These are phyloP conservation scores for Toxostoma redivivum DNA, from an alignment of 2,113 vertebrate genomes.

Conservation along the genomic window DNA sequence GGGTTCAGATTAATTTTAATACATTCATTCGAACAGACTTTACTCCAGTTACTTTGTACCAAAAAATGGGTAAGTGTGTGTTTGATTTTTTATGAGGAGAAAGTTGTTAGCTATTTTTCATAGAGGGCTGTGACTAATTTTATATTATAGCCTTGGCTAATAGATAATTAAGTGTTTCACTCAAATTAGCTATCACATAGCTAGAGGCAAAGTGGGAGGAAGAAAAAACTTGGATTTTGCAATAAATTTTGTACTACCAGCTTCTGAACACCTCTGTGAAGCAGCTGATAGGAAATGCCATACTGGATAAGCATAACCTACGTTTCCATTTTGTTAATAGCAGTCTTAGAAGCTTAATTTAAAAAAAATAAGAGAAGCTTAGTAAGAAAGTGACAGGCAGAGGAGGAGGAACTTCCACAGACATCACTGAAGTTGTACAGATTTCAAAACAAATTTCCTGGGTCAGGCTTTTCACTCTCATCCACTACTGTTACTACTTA, in stretches of 20 bases:
- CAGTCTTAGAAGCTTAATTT: not conserved
- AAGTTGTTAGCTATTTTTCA: constrained; percentile 47
- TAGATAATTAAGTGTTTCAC: constrained; percentile 54
- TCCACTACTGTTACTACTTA: not conserved
- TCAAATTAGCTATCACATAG: constrained; percentile 44
- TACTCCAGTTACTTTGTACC: not conserved
- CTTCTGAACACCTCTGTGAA: constrained; percentile 19
- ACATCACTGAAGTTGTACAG: not conserved
- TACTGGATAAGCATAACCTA: not conserved
- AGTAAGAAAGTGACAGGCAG: not conserved
- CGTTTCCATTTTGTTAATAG: not conserved
- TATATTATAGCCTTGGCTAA: constrained; percentile 50
- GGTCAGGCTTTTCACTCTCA: not conserved
- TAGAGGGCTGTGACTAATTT: constrained; percentile 35
- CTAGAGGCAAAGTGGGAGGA: constrained; percentile 42
- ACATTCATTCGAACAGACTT: not conserved
- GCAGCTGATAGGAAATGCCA: not conserved
- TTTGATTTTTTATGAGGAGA: constrained; percentile 26
- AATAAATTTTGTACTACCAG: constrained; percentile 17
- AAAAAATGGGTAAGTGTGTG: not conserved
- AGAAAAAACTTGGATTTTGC: not conserved
- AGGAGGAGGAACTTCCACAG: not conserved
- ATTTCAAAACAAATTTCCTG: not conserved
- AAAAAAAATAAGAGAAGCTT: not conserved
- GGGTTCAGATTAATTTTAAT: not conserved